Percentiles rank a stretch among this genome's conserved stretches.
These are phyloP conservation scores for Benthochromis sp. DNA, from an alignment of 2,113 vertebrate species.

Conservation along the genomic window DNA sequence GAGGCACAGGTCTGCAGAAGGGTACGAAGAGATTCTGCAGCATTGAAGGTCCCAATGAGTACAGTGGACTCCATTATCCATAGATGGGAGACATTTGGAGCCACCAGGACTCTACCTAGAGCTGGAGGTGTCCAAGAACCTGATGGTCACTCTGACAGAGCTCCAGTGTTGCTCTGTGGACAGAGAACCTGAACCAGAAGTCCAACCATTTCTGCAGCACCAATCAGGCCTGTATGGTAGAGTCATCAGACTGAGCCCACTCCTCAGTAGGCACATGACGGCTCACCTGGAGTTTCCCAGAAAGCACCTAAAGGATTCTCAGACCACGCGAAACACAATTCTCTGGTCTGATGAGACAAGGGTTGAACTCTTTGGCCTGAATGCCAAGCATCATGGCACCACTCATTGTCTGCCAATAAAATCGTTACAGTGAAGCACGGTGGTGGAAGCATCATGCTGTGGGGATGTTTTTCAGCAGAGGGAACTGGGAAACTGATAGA, in stretches of 20 bases:
- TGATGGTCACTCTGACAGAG: neutral
- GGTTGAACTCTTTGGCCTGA: neutral
- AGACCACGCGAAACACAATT: rapidly evolving
- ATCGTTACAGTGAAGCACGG: neutral
- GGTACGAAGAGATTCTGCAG: neutral
- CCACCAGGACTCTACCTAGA: neutral
- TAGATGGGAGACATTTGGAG: neutral
- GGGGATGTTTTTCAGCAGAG: neutral
- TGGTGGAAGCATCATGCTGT: neutral
- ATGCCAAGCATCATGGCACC: neutral
- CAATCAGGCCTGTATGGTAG: neutral
- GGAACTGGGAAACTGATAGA: neutral
- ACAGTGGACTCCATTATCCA: neutral
- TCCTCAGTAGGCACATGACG: neutral
- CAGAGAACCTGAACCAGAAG: neutral
- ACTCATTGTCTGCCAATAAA: neutral
- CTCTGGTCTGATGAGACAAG: neutral
- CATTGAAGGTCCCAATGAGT: neutral
- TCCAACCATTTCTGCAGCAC: neutral
- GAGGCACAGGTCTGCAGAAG: neutral
- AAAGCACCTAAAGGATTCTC: neutral
- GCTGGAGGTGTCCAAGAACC: neutral
- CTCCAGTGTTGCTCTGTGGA: neutral
- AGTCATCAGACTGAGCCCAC: neutral
- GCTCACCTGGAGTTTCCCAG: neutral